These are phyloP conservation scores for Pogonus chalceus DNA, from an alignment of 1,140 invertebrate species.

Conservation along the genomic window DNA sequence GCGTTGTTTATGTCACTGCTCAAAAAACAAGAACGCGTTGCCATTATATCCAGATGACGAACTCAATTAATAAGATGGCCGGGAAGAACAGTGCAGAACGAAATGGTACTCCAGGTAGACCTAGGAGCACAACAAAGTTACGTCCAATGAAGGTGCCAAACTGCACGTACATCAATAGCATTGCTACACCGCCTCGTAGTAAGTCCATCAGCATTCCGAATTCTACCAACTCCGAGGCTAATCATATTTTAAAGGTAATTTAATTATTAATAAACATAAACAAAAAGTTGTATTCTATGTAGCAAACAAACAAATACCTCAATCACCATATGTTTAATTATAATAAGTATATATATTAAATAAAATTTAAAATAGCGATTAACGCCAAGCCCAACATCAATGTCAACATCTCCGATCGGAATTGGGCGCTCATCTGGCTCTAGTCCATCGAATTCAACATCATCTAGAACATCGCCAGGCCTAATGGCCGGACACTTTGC, in stretches of 20 bases:
- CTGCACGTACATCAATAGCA: slow-evolving; percentile 9
- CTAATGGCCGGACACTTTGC: slow-evolving; percentile 40
- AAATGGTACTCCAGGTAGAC: background rate
- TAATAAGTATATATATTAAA: too few relatives aligned
- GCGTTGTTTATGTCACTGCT: slow-evolving; percentile 5
- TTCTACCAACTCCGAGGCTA: too few relatives aligned
- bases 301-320: too few relatives aligned
- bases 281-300: too few relatives aligned
- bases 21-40: slow-evolving; percentile 1
- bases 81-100: slow-evolving; percentile 7
- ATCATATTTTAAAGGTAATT: too few relatives aligned
- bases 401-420: background rate
- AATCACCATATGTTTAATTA: too few relatives aligned
- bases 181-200: background rate
- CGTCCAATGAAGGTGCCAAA: background rate
- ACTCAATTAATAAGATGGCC: slow-evolving; percentile 7
- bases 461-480: slow-evolving; percentile 23
- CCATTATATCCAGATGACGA: slow-evolving; percentile 8
- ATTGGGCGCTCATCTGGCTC: slow-evolving; percentile 10
- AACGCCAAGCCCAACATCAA: slow-evolving; percentile 10
- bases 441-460: slow-evolving; percentile 8
- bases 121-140: background rate
- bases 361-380: too few relatives aligned
- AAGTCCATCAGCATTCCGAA: background rate
- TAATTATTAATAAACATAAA: too few relatives aligned